Evolutionary conservation across 2,888 invertebrate genomes (phyloP).

Genomic region (Cerastis rubricosa): DNA sequence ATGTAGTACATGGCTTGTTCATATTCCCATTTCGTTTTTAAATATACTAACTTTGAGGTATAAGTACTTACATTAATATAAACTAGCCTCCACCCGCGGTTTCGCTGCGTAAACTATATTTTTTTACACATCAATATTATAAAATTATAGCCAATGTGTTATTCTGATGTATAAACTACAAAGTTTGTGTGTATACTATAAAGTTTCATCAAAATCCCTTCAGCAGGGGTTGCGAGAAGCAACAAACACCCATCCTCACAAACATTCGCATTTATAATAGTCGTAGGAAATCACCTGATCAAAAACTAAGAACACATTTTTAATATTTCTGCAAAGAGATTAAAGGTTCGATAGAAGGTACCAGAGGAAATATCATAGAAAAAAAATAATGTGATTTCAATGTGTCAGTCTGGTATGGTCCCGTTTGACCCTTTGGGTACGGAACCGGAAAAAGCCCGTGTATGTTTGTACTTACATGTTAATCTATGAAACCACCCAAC

Average conservation of each 20-base stretch:
- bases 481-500: too few relatives aligned
- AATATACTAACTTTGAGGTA: background rate
- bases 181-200: background rate
- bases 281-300: background rate
- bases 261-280: background rate
- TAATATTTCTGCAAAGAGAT: too few relatives aligned
- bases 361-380: too few relatives aligned
- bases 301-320: too few relatives aligned
- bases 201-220: background rate
- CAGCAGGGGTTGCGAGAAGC: background rate
- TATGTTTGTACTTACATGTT: too few relatives aligned
- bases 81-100: background rate
- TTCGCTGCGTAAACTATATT: too few relatives aligned
- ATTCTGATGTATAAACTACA: background rate
- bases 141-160: background rate
- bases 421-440: too few relatives aligned
- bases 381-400: too few relatives aligned
- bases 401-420: too few relatives aligned
- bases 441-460: too few relatives aligned
- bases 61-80: background rate
- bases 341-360: too few relatives aligned
- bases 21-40: background rate
- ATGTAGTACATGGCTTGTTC: background rate
- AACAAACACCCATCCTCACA: background rate
- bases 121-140: background rate